A percentile compares a stretch with the other conserved stretches of the same genome.
These are phyloP conservation scores for Xiphorhynchus erythropygius DNA, from an alignment of 2,797 vertebrate genomes.

Conservation along the genomic window DNA sequence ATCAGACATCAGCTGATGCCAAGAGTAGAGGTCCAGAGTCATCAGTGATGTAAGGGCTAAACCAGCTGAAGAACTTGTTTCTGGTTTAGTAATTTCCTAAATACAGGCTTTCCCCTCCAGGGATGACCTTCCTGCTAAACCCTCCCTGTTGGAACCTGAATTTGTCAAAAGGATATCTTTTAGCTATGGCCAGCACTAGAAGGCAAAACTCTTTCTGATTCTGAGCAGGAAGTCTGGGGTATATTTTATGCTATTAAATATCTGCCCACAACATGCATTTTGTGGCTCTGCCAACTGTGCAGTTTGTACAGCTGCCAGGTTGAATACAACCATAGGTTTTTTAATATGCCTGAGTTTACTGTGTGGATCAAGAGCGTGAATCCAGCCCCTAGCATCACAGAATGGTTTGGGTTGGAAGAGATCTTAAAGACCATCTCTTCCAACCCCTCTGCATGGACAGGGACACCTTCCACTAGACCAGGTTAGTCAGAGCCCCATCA, in stretches of 20 bases:
- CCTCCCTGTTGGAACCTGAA: not conserved
- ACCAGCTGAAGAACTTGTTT: not conserved
- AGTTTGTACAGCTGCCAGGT: not conserved
- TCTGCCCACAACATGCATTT: not conserved
- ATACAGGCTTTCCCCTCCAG: not conserved
- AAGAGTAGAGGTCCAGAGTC: not conserved
- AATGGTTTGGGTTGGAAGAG: not conserved
- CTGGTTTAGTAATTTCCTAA: not conserved
- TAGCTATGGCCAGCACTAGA: not conserved
- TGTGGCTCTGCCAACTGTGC: not conserved
- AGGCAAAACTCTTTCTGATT: not conserved
- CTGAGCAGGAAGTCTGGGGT: not conserved
- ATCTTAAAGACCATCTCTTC: not conserved
- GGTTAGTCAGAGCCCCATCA: not conserved
- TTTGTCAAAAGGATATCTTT: not conserved
- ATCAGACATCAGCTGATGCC: not conserved
- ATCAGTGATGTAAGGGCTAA: not conserved
- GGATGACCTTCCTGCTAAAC: not conserved
- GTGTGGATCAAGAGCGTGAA: not conserved
- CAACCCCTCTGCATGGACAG: not conserved
- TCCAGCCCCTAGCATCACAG: not conserved
- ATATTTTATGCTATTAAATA: not conserved
- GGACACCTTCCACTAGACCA: not conserved
- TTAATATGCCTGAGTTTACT: not conserved
- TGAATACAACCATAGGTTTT: not conserved